Evolutionary conservation across 2,113 vertebrate species (phyloP), one percentile per base, ranked within the genome.

Genomic region (Nycticryphes semicollaris): DNA sequence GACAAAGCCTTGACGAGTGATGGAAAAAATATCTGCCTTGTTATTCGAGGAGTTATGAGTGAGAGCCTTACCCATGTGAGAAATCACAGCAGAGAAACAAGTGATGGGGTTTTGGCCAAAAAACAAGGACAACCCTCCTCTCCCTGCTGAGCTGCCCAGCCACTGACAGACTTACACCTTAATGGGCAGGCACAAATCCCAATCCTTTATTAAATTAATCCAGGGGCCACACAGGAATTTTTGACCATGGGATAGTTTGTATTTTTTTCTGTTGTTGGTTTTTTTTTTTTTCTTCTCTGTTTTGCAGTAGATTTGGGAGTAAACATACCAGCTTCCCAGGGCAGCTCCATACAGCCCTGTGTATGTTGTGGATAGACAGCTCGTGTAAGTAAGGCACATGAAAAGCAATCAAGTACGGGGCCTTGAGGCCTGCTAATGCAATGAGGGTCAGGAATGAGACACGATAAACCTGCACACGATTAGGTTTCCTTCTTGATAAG

Each of bases 361-460:
- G 1, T 6, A 41, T 0, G 0, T 1, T 68, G 72, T 3, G 1
- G 35, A 67, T 4, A 69, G 24, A 79, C 7, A 27, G 57, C 43
- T 81, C 0, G 0, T 5, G 22, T 9, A 85, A 85, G 57, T 41
- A 73, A 37, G 8, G 4, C 23, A 9, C 14, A 14, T 53, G 28
- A 48, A 3, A 87, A 89, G 67, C 22, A 33, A 93, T 80, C 72
- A 63, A 88, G 68, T 35, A 72, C 33, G 2, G 0, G 0, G 6
- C 35, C 60, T 92, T 79, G 63, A 39, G 60, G n/a, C 14, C 43
- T 70, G n/a, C 54, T 90, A 84, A 86, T 37, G 51, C 35, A 72
- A 13, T 59, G 81, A 89, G 35, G 50, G 48, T 53, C 8, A 78
- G 54, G 57, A 96, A 43, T 8, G 64, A 57, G 69, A 92, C 31